Evolutionary conservation across 2,113 vertebrate species (phyloP), one percentile per base, ranked within the genome.

Genomic region (Vicugna pacos): DNA sequence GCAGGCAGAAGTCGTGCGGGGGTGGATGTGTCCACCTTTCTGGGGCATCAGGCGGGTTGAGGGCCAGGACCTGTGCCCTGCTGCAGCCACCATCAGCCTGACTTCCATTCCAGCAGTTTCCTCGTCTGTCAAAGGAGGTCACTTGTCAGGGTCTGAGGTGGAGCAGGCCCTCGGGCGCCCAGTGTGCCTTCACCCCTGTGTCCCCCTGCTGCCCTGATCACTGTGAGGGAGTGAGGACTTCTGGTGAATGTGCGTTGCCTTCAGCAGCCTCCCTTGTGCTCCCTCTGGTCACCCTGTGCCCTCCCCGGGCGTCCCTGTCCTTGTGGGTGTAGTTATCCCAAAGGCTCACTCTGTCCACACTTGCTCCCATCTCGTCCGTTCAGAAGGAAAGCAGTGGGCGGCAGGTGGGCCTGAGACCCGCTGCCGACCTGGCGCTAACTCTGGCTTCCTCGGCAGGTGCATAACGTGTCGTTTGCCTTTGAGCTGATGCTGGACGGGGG

Each of bases 401-500:
- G 26, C 0, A 0, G 10, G 46, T 0, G 6, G 50, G 64, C 52
- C 64, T 9, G 42, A n/a, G 54, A 20, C 24, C 9, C 2, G 32
- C 56, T 3, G 2, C 2, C 1, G 32, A 8, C 22, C n/a, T 0
- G 0, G 7, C 0, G 2, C 84, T 35, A 20, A 69, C 91, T 26
- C n/a, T 38, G 3, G 0, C 28, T 26, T 35, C 62, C 93, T n/a
- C 28, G 89, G 75, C 97, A 99, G 99, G 99, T 99, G 24, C 99
- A 99, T 95, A 99, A 99, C 16, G 99, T 99, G 89, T 98, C 99
- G 0, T 99, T 99, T 96, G 99, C 99, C 64, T 99, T 99, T 96
- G 99, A 99, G 96, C 98, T 99, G 96, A 99, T 99, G 99, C 99
- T 99, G 76, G 99, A 99, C 0, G 99, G 99, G 87, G 99, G 99